Base-by-base conservation (phyloP, 2,888 invertebrate genomes). In the Beris morrisii region DNA sequence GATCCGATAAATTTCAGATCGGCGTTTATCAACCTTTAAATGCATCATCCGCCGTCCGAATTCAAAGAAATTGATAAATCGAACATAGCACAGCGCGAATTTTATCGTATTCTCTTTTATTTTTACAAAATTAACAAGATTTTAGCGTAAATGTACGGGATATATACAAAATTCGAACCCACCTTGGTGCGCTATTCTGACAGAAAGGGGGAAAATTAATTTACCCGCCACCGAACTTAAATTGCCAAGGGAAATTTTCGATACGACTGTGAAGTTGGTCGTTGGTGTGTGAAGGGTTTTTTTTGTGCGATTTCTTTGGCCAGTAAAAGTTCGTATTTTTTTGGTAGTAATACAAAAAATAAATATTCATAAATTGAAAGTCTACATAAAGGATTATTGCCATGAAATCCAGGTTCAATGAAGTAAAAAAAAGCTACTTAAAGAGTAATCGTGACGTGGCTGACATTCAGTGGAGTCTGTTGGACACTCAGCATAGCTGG, bases 161-260 rank as follows among this genome's bases (percentile, higher is more conserved):
- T 46, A 28, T 13, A 6, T 2, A 7, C 12, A 73, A 74, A 74
- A 72, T 67, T 71, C 38, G 73, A 74, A 78, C 79, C 78, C 76
- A 78, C 79, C 79, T 76, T 76, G 73, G 78, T 75, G 77, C 76
- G 75, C 74, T 74, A 76, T 76, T 78, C 78, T 79, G 76, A 78
- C 77, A 78, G 76, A 75, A 79, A 79, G 78, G 78, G 76, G 78
- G 79, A 38, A 38, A 78, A 75, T 70, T 67, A 67, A 69, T 30
- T n/a, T 12, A 13, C n/a, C 11, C 71, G 73, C 73, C 67, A 67
- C 48, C 74, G 76, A 76, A 76, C 75, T 70, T 4, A 38, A 61
- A 73, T 72, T 72, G 65, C 38, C 50, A 7, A 7, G 61, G 61
- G 52, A 52, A 61, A 52, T 52, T 61, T 38, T 38, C 9, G 38